Evolutionary conservation across 2,113 vertebrate species (phyloP), one percentile per base, ranked within the genome.

Genomic region (Pterocles burchelli): DNA sequence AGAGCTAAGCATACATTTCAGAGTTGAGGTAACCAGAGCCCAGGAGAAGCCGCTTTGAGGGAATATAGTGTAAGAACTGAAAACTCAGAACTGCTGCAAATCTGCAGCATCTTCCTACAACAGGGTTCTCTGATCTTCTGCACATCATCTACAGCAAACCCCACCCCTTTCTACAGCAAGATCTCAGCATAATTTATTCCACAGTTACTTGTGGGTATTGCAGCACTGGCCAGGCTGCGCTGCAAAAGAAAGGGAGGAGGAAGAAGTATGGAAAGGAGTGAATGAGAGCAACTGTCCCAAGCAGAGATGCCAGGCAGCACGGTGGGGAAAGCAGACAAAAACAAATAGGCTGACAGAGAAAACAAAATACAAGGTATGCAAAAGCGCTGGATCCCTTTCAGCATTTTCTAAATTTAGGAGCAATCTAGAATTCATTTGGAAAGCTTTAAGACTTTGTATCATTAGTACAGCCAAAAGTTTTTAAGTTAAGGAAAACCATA

Each of bases 171-270:
- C 51, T 55, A 38, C 19, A 76, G 70, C 49, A 66, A 91, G 54
- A 84, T 65, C 79, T 65, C 70, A 83, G 54, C 41, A 52, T 85
- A 91, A 94, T 76, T 77, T 92, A 89, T 68, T 72, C 59, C 80
- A 70, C 49, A 57, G 85, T 78, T 83, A 74, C 61, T 54, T 10
- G 15, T 5, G 54, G 70, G 73, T 76, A 79, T 79, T 41, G 11
- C 70, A 66, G 45, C 8, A 29, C 31, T 7, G 13, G 38, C 11
- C 63, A 70, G 58, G 54, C 62, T 54, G 54, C 0, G 0, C 65
- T 45, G 70, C 45, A 36, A 65, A 65, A 82, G 66, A 81, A 24
- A 2, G 1, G 38, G 62, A 83, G 41, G 58, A 61, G 25, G 58
- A 68, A 77, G 15, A 25, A 83, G 16, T 26, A 57, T 5, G 21